phyloP scores from a whole-genome alignment of 2,113 vertebrate genomes.

The Atrichornis clamosus region DNA sequence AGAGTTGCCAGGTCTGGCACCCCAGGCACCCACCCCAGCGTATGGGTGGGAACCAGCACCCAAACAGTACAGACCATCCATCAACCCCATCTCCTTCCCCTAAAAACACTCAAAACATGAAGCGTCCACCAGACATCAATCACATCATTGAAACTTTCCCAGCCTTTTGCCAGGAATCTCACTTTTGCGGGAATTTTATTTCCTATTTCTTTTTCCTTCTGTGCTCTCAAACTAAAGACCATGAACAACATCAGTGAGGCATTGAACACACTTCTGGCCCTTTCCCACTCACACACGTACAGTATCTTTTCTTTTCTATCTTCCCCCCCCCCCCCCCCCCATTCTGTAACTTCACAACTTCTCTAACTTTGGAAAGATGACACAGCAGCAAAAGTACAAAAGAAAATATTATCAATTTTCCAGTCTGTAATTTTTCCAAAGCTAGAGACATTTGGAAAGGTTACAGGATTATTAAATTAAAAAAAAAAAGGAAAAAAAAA shows the following conservation, averaged over 20 bases:
- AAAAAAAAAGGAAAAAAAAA: not conserved
- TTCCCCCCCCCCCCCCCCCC: too few species aligned
- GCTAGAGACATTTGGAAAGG: slow-evolving; percentile 39
- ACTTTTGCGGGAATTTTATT: not conserved
- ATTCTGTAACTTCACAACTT: slow-evolving; percentile 17
- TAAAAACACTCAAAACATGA: not conserved
- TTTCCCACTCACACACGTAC: not conserved
- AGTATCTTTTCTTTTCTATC: not conserved
- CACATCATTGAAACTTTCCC: not conserved
- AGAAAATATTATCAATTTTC: slow-evolving; percentile 43
- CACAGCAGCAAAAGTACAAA: slow-evolving; percentile 38
- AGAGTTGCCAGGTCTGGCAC: not conserved
- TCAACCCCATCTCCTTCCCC: not conserved
- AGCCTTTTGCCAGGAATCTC: not conserved
- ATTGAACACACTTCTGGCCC: not conserved
- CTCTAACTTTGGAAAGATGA: slow-evolving; percentile 53
- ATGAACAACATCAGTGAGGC: not conserved
- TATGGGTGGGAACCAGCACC: not conserved
- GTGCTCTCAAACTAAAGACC: not conserved
- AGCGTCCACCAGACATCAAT: not conserved
- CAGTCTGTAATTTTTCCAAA: slow-evolving; percentile 51
- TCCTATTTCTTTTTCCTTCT: not conserved
- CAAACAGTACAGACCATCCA: not conserved
- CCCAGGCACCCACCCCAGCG: rapidly evolving
- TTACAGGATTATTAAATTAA: not conserved